These are phyloP conservation scores for Polyodon spathula DNA, from an alignment of 2,113 vertebrate genomes.

Conservation along the genomic window DNA sequence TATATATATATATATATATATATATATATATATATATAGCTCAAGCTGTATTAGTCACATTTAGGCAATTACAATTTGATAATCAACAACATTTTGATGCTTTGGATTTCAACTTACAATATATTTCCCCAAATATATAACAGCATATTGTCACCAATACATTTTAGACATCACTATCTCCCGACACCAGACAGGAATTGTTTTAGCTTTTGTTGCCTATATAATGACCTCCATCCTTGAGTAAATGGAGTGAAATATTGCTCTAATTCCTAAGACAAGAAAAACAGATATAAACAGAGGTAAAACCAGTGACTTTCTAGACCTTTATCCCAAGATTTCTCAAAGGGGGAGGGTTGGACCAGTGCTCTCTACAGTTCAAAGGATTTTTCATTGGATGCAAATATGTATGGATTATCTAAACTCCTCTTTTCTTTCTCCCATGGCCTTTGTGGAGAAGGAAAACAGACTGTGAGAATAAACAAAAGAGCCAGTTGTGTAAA, in stretches of 20 bases:
- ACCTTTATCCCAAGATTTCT: not conserved
- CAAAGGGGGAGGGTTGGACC: not conserved
- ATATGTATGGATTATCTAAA: slow-evolving; percentile 2
- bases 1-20: no score
- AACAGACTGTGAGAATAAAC: not conserved
- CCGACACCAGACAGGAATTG: not conserved
- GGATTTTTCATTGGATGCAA: slow-evolving; percentile 3
- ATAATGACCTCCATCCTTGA: not conserved
- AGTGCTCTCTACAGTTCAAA: slow-evolving; percentile 2
- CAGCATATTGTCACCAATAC: no score
- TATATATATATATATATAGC: no score
- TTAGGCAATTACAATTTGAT: no score
- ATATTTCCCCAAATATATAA: no score
- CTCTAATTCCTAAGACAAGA: no score
- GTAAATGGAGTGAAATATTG: no score
- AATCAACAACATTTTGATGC: no score
- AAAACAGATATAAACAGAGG: not conserved
- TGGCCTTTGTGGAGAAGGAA: not conserved
- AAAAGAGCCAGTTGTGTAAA: not conserved
- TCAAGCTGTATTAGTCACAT: no score
- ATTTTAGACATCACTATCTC: not conserved
- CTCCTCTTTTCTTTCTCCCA: not conserved
- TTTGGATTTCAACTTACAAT: no score
- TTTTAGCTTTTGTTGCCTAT: not conserved
- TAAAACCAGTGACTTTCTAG: not conserved